Evolutionary conservation across 2,888 invertebrate genomes (phyloP).

Genomic region (Poecilobothrus nobilitatus): DNA sequence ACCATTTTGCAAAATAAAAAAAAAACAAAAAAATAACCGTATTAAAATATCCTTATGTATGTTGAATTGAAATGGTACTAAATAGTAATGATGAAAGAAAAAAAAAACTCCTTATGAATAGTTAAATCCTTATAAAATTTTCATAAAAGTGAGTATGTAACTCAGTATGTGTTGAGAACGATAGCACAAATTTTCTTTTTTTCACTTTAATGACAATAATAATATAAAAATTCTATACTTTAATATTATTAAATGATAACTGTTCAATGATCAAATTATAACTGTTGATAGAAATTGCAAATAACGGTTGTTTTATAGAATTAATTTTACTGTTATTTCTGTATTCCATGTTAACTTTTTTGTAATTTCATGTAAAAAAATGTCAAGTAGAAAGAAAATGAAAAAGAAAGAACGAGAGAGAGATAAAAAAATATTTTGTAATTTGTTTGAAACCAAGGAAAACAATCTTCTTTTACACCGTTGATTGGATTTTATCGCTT

Average conservation of each 20-base stretch:
- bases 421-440: neutral
- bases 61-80: no score
- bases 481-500: neutral
- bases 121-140: neutral
- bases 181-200: neutral
- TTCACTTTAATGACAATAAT: no score
- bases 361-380: neutral
- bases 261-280: constrained; percentile 1
- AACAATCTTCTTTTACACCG: neutral
- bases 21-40: no score
- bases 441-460: neutral
- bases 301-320: constrained; percentile 3
- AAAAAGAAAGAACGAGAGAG: neutral
- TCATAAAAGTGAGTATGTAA: neutral
- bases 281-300: neutral
- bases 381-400: neutral
- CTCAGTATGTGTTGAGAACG: neutral
- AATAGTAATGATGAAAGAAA: no score
- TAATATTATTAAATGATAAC: neutral
- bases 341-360: neutral
- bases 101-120: neutral
- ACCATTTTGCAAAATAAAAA: neutral
- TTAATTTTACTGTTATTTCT: neutral
- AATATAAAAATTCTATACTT: neutral
- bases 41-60: no score